phyloP scores from a whole-genome alignment of 1,140 invertebrate genomes.

The Drosophila ohnishii region DNA sequence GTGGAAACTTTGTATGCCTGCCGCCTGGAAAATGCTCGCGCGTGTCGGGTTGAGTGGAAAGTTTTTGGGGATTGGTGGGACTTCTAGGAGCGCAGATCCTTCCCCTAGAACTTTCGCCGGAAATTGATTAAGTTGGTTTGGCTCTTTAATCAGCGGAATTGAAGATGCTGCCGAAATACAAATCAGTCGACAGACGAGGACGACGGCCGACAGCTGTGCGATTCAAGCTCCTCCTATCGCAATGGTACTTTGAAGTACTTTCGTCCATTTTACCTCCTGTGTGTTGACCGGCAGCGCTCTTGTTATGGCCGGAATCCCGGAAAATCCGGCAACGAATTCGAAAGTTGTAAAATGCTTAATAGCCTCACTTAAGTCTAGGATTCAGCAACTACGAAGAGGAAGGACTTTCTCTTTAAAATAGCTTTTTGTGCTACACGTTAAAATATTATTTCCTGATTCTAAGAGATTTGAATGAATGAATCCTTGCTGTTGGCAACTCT shows the following conservation, averaged over 20 bases:
- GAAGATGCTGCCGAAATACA: conserved; percentile 58
- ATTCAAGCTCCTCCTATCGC: conserved; percentile 7
- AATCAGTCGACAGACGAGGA: conserved; percentile 46
- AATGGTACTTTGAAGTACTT: conserved; percentile 34
- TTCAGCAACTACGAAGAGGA: conserved; percentile 12
- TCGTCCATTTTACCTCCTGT: conserved; percentile 1
- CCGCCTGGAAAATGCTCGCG: conserved; percentile 41
- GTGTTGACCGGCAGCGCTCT: conserved; percentile 18
- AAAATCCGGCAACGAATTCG: conserved; percentile 24
- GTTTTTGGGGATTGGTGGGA: conserved; percentile 19
- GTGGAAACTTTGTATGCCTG: conserved; percentile 48
- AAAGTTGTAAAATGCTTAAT: conserved; percentile 45
- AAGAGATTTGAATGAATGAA: no score
- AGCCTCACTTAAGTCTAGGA: conserved; percentile 29
- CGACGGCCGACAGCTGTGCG: conserved; percentile 2
- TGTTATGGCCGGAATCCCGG: conserved; percentile 25
- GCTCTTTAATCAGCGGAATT: conserved; percentile 62
- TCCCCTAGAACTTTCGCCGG: conserved; percentile 47
- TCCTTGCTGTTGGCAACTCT: neutral
- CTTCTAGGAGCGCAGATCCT: conserved; percentile 3
- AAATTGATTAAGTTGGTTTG: conserved; percentile 74
- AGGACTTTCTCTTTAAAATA: conserved; percentile 5
- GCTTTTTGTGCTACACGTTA: conserved; percentile 2
- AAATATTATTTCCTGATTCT: neutral
- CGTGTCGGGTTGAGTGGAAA: conserved; percentile 46